Conservation (phyloP, 2,797 vertebrate species). For the Hydrophis major region DNA sequence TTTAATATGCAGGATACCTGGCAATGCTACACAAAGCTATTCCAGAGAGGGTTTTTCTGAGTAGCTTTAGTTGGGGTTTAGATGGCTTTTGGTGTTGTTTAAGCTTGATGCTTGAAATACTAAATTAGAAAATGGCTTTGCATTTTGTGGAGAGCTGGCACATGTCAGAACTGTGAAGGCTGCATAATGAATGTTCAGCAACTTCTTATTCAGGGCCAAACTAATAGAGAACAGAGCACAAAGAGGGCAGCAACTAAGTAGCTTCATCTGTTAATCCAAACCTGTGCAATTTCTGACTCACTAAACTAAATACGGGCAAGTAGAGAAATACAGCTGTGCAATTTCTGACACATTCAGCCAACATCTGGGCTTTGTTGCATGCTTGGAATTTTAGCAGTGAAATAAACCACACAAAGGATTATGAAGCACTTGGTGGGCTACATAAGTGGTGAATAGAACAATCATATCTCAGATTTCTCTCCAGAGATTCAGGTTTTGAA, state of each 20-base stretch:
- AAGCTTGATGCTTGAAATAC: neutral
- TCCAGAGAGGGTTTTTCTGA: neutral
- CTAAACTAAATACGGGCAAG: neutral
- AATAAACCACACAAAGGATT: neutral
- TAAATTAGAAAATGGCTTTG: neutral
- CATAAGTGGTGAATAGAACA: neutral
- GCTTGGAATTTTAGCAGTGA: neutral
- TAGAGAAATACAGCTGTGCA: neutral
- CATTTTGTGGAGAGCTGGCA: neutral
- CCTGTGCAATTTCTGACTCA: neutral
- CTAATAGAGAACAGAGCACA: neutral
- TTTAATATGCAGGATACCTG: neutral
- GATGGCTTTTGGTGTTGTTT: neutral
- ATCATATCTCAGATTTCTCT: neutral
- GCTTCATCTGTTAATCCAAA: neutral
- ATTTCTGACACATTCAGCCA: neutral
- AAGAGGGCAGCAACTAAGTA: neutral
- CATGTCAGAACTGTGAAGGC: neutral
- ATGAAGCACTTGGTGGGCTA: neutral
- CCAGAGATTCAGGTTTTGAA: neutral
- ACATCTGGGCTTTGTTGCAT: neutral
- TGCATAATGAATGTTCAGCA: neutral
- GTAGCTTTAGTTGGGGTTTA: neutral
- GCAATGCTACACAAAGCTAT: neutral
- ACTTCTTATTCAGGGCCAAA: neutral